These are phyloP conservation scores for Cataglyphis livida DNA, from an alignment of 2,888 invertebrate species.

Conservation along the genomic window DNA sequence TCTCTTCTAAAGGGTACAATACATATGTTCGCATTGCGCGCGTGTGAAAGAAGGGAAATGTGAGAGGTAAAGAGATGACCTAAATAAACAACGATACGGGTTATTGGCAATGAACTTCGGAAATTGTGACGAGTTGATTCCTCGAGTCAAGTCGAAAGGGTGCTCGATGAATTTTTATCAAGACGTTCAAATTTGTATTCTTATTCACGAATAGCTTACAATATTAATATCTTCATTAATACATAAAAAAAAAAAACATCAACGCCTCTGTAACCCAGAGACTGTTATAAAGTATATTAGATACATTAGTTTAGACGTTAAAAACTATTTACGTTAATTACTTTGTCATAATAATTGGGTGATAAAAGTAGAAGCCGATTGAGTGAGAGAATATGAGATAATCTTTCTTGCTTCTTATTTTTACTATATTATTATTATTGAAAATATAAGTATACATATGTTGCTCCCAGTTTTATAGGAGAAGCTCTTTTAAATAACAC, in stretches of 20 bases:
- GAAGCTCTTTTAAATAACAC: neutral
- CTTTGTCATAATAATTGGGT: neutral
- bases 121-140: neutral
- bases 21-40: neutral
- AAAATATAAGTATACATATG: neutral
- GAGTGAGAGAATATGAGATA: neutral
- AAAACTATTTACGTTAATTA: neutral
- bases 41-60: constrained; percentile 33
- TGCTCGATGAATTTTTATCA: neutral
- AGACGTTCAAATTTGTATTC: constrained; percentile 1
- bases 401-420: neutral
- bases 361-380: neutral
- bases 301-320: too few relatives aligned
- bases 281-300: neutral
- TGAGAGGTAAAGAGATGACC: constrained; percentile 51
- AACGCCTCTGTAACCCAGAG: neutral
- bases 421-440: neutral
- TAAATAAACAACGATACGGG: constrained; percentile 70
- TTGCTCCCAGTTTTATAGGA: neutral
- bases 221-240: neutral
- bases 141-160: neutral
- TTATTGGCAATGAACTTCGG: constrained; percentile 18
- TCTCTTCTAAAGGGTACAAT: constrained; percentile 20
- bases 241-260: neutral
- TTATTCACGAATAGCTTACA: constrained; percentile 16